Evolutionary conservation across 2,888 invertebrate genomes (phyloP), one percentile per base, ranked within the genome.

Genomic region (Noctua comes): DNA sequence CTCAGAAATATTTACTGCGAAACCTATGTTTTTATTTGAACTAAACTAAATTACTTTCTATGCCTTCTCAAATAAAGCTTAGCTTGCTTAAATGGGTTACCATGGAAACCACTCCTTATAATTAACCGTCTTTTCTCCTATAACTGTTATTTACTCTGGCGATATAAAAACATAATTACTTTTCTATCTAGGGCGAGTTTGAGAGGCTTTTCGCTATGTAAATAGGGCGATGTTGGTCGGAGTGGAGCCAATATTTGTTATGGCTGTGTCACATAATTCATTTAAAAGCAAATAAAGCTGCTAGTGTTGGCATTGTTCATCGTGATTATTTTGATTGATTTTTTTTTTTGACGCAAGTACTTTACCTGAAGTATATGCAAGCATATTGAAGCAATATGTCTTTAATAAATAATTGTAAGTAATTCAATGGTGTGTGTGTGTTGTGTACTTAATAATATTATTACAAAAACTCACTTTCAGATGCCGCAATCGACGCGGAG

Each of bases 131-230:
- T 80, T 48, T 66, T 72, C 68, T 68, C 36, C 13, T 48, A 27
- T 48, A 71, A 59, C 46, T n/a, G 82, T 68, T 79, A 72, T 82
- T 76, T 85, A 62, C 72, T 64, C 27, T 71, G 31, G 27, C n/a
- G 57, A 75, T 83, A 66, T 75, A 82, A 82, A 85, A 79, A 68
- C 54, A 79, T 71, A 82, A 79, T 79, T 72, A 72, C 64, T 74
- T 71, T 13, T 36, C 62, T 83, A 79, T 72, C 68, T 80, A 72
- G 84, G 68, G 27, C 57, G 68, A 59, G 36, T 72, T 74, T 36
- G 65, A 83, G 72, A 76, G 78, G 68, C 82, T 73, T 54, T 46
- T 70, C n/a, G 43, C 16, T 79, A 74, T 79, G 68, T 73, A 82
- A 78, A 69, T 82, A 82, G 78, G 68, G 11, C 68, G 48, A 16